Percentiles rank a stretch among this genome's conserved stretches.
Conservation (phyloP, 2,888 invertebrate genomes). For the Plebejus anna region DNA sequence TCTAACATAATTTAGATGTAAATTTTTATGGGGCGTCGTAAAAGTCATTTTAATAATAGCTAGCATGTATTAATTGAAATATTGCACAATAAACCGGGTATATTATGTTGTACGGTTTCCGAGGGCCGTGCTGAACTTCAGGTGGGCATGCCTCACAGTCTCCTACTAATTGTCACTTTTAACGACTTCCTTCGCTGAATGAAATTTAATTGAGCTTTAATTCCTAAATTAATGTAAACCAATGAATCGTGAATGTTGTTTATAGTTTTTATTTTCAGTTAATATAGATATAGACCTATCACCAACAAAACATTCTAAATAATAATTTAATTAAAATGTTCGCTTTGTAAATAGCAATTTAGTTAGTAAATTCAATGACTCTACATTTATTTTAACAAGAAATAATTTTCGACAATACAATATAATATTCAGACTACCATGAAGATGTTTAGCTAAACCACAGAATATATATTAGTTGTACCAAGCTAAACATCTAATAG, state of each 20-base stretch:
- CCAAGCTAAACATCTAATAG: background rate
- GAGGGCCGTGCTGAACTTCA: background rate
- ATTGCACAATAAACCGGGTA: background rate
- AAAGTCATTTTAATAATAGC: constrained; percentile 1
- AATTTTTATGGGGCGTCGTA: constrained; percentile 7
- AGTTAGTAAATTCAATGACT: background rate
- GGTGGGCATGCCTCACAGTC: constrained; percentile 6
- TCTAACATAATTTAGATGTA: background rate
- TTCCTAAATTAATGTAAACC: constrained; percentile 2
- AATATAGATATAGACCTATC: background rate
- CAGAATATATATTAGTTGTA: too few relatives aligned
- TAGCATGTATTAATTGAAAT: background rate
- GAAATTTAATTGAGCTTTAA: constrained; percentile 5
- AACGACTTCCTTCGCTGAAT: constrained; percentile 15
- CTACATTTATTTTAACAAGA: background rate
- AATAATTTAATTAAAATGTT: background rate
- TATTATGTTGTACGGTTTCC: background rate
- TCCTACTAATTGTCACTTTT: constrained; percentile 25
- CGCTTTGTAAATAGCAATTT: background rate
- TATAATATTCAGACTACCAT: background rate
- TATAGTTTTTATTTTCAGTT: background rate
- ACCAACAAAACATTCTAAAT: too few relatives aligned
- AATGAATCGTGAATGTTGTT: background rate
- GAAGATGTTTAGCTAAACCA: background rate
- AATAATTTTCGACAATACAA: background rate